Conservation (phyloP, 2,797 vertebrate species). For the Discoglossus pictus region DNA sequence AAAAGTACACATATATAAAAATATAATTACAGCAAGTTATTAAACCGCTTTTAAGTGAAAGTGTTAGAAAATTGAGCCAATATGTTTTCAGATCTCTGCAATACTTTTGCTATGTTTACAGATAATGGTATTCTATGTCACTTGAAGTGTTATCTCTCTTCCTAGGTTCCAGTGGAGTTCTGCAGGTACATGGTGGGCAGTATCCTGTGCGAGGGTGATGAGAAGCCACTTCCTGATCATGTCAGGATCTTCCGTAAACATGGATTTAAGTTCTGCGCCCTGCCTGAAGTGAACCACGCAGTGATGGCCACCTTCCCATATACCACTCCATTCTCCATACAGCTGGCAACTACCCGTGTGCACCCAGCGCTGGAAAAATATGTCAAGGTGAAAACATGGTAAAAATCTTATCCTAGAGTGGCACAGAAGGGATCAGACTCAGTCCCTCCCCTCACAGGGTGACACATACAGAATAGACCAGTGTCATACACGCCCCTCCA, state of each 20-base stretch:
- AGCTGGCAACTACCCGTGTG: slow-evolving; percentile 76
- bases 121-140: too few relatives aligned
- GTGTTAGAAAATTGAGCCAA: too few relatives aligned
- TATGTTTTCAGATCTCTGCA: too few relatives aligned
- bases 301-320: slow-evolving; percentile 84
- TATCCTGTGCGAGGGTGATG: slow-evolving; percentile 83
- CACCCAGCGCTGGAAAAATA: slow-evolving; percentile 79
- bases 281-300: slow-evolving; percentile 84
- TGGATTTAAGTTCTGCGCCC: slow-evolving; percentile 85
- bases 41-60: too few relatives aligned
- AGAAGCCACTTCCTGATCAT: slow-evolving; percentile 71
- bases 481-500: neutral
- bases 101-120: too few relatives aligned
- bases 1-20: too few relatives aligned
- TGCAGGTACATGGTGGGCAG: slow-evolving; percentile 83
- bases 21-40: too few relatives aligned
- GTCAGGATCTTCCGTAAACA: slow-evolving; percentile 77
- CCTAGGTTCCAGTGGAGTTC: slow-evolving; percentile 76
- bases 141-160: neutral
- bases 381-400: slow-evolving; percentile 79
- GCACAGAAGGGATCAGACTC: too few relatives aligned
- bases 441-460: too few relatives aligned
- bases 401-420: too few relatives aligned
- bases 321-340: slow-evolving; percentile 74
- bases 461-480: slow-evolving; percentile 23